Conservation (phyloP, 2,888 invertebrate species). For the Oligia fasciuncula region DNA sequence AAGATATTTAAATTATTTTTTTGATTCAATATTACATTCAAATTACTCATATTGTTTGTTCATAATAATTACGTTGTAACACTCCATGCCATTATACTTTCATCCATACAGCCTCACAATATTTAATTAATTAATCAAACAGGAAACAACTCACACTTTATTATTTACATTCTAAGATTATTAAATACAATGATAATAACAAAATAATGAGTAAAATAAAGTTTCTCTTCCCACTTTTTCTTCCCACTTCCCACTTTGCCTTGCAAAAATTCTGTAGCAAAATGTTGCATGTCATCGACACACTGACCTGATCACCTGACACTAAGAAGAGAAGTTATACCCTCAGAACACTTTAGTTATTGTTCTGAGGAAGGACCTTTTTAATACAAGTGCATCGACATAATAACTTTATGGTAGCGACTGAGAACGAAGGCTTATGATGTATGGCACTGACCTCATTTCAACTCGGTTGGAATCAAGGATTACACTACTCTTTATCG, state of each 20-base stretch:
- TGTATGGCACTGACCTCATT: neutral
- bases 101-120: conserved; percentile 11
- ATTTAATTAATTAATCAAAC: neutral
- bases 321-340: too few species aligned
- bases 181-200: neutral
- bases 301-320: too few species aligned
- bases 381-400: too few species aligned
- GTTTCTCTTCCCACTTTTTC: neutral
- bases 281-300: neutral
- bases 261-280: conserved; percentile 30
- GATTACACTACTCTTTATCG: too few species aligned
- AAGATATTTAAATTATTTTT: neutral
- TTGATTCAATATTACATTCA: neutral
- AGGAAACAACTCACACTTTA: neutral
- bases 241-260: neutral
- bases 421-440: conserved; percentile 6
- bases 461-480: neutral
- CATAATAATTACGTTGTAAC: conserved; percentile 40
- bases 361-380: too few species aligned
- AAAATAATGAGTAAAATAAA: neutral
- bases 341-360: too few species aligned
- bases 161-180: neutral
- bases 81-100: neutral
- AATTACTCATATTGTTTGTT: neutral
- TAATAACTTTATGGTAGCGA: neutral